Base-by-base conservation (phyloP, 2,888 invertebrate species). In the Troglohyphantes excavatus region DNA sequence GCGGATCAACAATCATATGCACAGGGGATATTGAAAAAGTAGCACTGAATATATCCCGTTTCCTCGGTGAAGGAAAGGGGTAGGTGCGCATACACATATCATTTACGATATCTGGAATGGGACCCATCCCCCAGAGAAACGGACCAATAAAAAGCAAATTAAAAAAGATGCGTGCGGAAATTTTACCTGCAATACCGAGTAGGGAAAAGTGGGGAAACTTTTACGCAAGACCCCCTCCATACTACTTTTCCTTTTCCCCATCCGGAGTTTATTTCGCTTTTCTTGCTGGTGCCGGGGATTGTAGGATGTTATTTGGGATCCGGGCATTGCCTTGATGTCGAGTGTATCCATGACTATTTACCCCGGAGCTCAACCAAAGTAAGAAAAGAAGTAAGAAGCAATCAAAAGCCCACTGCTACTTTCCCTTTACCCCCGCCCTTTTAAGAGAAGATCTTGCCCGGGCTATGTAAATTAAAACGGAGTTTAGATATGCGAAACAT, bases 1-100 rank as follows among this genome's bases (percentile, higher is more conserved):
- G 29, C 65, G 89, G 83, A 78, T 83, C 89, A 83, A 78, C 83
- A 89, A 89, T 89, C 89, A 89, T 89, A 89, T 89, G 89, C 89
- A 83, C 59, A 21, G 78, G 68, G 82, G 89, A 89, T 89, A 89
- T 89, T 89, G 89, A 89, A 89, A 89, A 89, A 89, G 83, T 89
- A 72, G 83, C 89, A 89, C 89, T 78, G 89, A 65, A 81, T 81
- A 67, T 53, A 29, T 33, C n/a, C 72, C 68, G 53, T 76, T 61
- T 29, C 68, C 68, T 61, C 26, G 70, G 82, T 19, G 29, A 43
- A 17, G 23, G 27, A 27, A 21, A 61, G 61, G 23, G 29, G 23
- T 33, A 82, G 68, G 70, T 82, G 72, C 59, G 67, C 68, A 68
- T 76, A 85, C 59, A 76, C 68, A 68, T 76, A 85, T 76, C 76